phyloP scores from a whole-genome alignment of 1,140 invertebrate genomes.

The Antheraea mylitta region DNA sequence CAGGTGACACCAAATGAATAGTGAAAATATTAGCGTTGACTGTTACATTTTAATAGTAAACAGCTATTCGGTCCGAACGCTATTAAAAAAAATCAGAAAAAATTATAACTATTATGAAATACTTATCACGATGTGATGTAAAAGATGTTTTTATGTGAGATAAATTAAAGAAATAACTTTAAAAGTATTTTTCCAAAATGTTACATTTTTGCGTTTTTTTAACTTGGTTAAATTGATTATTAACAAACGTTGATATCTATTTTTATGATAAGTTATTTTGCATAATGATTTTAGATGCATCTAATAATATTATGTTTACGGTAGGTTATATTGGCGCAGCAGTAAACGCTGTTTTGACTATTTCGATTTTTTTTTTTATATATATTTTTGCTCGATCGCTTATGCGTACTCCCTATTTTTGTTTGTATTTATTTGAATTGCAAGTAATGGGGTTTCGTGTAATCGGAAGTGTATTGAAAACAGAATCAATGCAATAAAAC shows the following conservation, averaged over 20 bases:
- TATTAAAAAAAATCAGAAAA: slow-evolving; percentile 43
- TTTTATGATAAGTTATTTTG: slow-evolving; percentile 64
- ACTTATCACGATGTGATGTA: slow-evolving; percentile 71
- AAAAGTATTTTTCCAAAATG: slow-evolving; percentile 76
- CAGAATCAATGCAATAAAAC: slow-evolving; percentile 73
- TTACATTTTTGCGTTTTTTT: slow-evolving; percentile 62
- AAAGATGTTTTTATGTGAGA: slow-evolving; percentile 72
- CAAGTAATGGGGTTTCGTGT: slow-evolving; percentile 18
- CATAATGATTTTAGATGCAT: slow-evolving; percentile 52
- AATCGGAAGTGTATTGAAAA: slow-evolving; percentile 39
- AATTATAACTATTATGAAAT: slow-evolving; percentile 46
- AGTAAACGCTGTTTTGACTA: slow-evolving; percentile 19
- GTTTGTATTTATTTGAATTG: slow-evolving; percentile 21
- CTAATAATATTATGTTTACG: slow-evolving; percentile 37
- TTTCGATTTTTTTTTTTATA: neutral
- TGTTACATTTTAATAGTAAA: slow-evolving; percentile 27
- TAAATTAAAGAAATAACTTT: slow-evolving; percentile 66
- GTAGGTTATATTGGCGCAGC: slow-evolving; percentile 24
- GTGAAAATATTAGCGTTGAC: slow-evolving; percentile 19
- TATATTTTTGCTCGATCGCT: slow-evolving; percentile 34
- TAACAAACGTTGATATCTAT: slow-evolving; percentile 50
- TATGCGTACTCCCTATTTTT: slow-evolving; percentile 11
- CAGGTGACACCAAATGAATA: slow-evolving; percentile 26
- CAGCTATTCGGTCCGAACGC: slow-evolving; percentile 24
- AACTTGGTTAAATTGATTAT: slow-evolving; percentile 54